These are phyloP conservation scores for Hemichromis elongatus DNA, from an alignment of 2,113 vertebrate species.

Conservation along the genomic window DNA sequence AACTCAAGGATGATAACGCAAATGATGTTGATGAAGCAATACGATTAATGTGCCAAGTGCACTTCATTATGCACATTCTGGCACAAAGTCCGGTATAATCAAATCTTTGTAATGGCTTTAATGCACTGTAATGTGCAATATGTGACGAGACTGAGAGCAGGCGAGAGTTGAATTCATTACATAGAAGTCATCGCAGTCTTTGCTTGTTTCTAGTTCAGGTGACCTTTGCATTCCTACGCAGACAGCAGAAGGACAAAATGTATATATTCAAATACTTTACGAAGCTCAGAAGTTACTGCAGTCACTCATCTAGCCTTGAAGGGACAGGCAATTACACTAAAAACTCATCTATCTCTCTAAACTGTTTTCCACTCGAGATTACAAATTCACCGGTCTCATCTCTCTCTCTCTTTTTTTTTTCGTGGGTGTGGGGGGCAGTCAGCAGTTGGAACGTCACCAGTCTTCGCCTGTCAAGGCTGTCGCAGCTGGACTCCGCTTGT, in stretches of 20 bases:
- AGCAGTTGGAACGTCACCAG: conserved; percentile 61
- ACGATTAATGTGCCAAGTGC: background rate
- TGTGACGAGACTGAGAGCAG: background rate
- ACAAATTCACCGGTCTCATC: conserved; percentile 26
- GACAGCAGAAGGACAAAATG: conserved; percentile 15
- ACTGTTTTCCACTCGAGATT: conserved; percentile 48
- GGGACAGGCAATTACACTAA: conserved; percentile 52
- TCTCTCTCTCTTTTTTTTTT: background rate
- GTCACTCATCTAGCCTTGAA: conserved; percentile 39
- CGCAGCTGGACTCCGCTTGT: conserved; percentile 72
- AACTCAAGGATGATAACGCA: background rate
- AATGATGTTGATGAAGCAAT: conserved; percentile 6
- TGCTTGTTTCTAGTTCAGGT: background rate
- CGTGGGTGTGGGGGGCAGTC: conserved; percentile 25
- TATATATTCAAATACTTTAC: conserved; percentile 40
- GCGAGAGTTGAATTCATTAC: background rate
- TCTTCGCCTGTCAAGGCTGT: conserved; percentile 70
- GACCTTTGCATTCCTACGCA: background rate
- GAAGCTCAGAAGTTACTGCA: conserved; percentile 22
- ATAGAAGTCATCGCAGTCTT: background rate
- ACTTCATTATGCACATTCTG: conserved; percentile 27
- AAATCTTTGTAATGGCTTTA: conserved; percentile 1
- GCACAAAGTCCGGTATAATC: background rate
- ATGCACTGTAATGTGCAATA: background rate
- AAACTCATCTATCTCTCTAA: conserved; percentile 62